Evolutionary conservation across 2,797 vertebrate species (phyloP).

Genomic region (Lepilemur septentrionalis): DNA sequence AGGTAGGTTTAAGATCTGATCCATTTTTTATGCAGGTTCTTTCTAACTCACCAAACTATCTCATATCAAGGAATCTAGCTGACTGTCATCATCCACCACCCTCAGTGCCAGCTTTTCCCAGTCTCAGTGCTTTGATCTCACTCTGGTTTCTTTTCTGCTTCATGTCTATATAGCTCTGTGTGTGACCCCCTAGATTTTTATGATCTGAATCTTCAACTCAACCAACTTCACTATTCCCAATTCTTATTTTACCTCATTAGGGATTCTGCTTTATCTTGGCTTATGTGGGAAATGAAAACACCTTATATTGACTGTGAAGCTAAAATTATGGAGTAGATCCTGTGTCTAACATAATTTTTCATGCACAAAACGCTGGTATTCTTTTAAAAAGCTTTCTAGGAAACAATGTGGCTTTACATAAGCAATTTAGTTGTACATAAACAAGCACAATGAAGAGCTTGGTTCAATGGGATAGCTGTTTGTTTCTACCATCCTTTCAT

Average conservation of each 20-base stretch:
- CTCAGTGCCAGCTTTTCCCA: not conserved
- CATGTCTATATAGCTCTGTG: not conserved
- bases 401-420: slow-evolving; percentile 27
- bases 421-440: slow-evolving; percentile 51
- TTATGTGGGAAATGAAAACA: not conserved
- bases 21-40: not conserved
- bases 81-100: not conserved
- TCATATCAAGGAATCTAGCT: not conserved
- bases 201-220: not conserved
- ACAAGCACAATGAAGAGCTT: not conserved
- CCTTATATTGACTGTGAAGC: not conserved
- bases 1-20: not conserved
- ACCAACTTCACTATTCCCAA: not conserved
- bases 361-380: not conserved
- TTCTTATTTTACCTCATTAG: not conserved
- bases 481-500: not conserved
- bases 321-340: not conserved
- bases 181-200: not conserved
- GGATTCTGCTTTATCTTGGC: not conserved
- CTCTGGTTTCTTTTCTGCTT: not conserved
- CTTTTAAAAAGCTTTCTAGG: slow-evolving; percentile 4
- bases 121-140: not conserved
- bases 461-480: not conserved
- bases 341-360: not conserved
- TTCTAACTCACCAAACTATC: not conserved